Conservation (phyloP, 1,140 invertebrate genomes). For the Pentalonia nigronervosa region DNA sequence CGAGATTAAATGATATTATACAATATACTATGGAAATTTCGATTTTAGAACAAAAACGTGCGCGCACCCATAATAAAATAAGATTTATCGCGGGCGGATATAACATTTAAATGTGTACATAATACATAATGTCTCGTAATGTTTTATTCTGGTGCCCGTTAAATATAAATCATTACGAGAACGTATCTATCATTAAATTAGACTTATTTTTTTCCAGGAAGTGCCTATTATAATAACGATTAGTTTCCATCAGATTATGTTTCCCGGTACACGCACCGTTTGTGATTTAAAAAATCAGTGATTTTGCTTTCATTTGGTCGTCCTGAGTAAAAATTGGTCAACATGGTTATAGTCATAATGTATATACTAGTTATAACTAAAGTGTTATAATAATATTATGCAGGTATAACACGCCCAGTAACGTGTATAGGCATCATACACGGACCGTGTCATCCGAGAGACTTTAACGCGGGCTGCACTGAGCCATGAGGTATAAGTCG, state of each 20-base stretch:
- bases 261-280: not conserved
- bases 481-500: not conserved
- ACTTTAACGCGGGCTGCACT: not conserved
- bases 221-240: not conserved
- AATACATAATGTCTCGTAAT: not conserved
- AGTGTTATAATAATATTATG: not conserved
- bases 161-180: not conserved
- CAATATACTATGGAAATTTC: not conserved
- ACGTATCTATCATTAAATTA: not conserved
- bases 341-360: not conserved
- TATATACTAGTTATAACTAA: not conserved
- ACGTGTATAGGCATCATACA: not conserved
- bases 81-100: not conserved
- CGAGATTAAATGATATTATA: not conserved
- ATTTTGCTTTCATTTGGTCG: not conserved
- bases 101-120: not conserved
- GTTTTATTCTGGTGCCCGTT: not conserved
- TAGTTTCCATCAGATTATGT: not conserved
- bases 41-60: not conserved
- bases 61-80: not conserved
- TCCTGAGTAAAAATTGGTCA: not conserved
- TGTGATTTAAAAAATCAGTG: not conserved
- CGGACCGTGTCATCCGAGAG: not conserved
- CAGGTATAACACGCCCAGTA: not conserved
- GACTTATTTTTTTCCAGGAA: conserved; percentile 8